A percentile compares a stretch with the other conserved stretches of the same genome.
phyloP scores from a whole-genome alignment of 2,888 invertebrate species.

The Galerucella nymphaeae region DNA sequence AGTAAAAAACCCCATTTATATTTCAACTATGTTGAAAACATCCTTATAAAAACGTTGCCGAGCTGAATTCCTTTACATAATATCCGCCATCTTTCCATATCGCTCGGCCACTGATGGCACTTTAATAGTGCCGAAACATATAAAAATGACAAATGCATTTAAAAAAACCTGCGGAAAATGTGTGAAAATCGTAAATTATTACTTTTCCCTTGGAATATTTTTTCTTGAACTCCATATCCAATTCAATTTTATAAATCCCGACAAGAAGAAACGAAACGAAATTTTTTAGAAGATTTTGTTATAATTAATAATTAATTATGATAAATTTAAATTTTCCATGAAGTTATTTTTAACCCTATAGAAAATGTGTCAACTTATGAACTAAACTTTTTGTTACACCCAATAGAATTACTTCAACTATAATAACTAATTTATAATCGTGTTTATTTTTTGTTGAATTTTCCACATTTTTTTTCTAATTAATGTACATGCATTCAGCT shows the following conservation, averaged over 20 bases:
- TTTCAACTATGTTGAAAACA: conserved; percentile 15
- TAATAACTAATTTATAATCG: neutral
- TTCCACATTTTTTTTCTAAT: neutral
- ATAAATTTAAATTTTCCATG: too few relatives aligned
- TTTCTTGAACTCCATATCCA: neutral
- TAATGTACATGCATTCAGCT: conserved; percentile 1
- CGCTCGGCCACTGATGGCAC: conserved; percentile 33
- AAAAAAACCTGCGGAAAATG: conserved; percentile 30
- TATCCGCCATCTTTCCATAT: conserved; percentile 21
- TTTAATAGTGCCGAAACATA: conserved; percentile 35
- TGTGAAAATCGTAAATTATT: conserved; percentile 25
- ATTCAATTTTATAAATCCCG: neutral
- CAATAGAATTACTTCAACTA: neutral
- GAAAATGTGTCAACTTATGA: too few relatives aligned
- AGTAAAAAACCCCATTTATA: conserved; percentile 10
- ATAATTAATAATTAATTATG: too few relatives aligned
- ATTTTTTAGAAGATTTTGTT: too few relatives aligned
- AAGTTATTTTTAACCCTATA: neutral
- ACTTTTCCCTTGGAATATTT: conserved; percentile 13
- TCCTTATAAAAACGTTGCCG: conserved; percentile 12
- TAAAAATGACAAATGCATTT: conserved; percentile 39
- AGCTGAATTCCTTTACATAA: conserved; percentile 24
- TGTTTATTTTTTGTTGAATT: neutral
- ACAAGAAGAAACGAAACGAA: neutral
- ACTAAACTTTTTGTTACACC: too few relatives aligned